A percentile compares a stretch with the other conserved stretches of the same genome.
Evolutionary conservation across 2,888 invertebrate species (phyloP).

Genomic region (Gastrophysa polygoni): DNA sequence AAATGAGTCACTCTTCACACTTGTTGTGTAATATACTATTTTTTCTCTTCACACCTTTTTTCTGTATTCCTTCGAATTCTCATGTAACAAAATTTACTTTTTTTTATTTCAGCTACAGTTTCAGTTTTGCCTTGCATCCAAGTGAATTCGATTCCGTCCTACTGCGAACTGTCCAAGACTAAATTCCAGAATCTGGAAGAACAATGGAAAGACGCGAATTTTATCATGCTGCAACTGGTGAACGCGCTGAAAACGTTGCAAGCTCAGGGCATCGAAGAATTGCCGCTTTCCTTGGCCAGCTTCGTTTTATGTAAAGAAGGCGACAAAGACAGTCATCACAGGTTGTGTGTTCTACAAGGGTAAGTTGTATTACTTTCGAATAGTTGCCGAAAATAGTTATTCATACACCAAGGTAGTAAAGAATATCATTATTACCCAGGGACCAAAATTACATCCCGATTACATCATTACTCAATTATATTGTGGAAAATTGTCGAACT

Average conservation of each 20-base stretch:
- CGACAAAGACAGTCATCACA: conserved; percentile 66
- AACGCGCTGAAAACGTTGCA: conserved; percentile 83
- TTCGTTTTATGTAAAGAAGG: conserved; percentile 74
- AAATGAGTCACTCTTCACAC: too few species aligned
- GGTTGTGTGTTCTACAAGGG: conserved; percentile 79
- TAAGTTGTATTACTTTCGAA: conserved; percentile 52
- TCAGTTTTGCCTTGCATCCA: conserved; percentile 77
- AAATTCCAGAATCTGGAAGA: conserved; percentile 57
- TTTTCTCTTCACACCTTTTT: too few species aligned
- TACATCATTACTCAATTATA: too few species aligned
- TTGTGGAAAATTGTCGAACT: too few species aligned
- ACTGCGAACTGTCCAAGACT: conserved; percentile 67
- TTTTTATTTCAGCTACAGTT: conserved; percentile 69
- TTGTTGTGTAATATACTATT: too few species aligned
- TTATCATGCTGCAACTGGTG: conserved; percentile 80
- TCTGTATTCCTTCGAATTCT: too few species aligned
- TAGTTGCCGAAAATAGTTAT: neutral
- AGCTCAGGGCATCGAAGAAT: conserved; percentile 81
- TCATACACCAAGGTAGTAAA: too few species aligned
- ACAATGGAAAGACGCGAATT: conserved; percentile 70
- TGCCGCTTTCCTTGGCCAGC: conserved; percentile 72
- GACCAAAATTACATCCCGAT: too few species aligned
- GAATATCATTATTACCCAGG: too few species aligned
- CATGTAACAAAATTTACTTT: conserved; percentile 13
- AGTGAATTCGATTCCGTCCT: conserved; percentile 75